Conservation (phyloP, 2,113 vertebrate species). For the Vanacampus margaritifer region DNA sequence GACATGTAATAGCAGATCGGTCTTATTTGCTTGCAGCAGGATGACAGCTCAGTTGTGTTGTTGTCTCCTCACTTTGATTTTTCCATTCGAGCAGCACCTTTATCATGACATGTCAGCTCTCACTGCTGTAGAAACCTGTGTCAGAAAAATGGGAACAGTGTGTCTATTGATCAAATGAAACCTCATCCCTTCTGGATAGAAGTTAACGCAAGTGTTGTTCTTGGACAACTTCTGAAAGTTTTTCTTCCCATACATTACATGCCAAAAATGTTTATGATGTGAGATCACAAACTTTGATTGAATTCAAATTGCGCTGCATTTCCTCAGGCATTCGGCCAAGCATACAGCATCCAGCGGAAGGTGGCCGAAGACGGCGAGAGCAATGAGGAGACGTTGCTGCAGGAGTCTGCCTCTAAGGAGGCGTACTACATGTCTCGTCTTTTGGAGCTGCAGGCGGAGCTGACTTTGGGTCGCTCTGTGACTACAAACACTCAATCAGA, state of each 20-base stretch:
- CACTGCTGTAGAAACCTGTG: slow-evolving; percentile 67
- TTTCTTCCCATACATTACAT: slow-evolving; percentile 16
- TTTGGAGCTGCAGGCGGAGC: slow-evolving; percentile 88
- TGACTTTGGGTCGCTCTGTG: slow-evolving; percentile 81
- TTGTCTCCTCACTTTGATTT: slow-evolving; percentile 51
- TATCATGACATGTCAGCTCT: slow-evolving; percentile 58
- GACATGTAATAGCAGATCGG: neutral
- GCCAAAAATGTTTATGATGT: slow-evolving; percentile 10
- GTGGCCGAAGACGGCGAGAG: slow-evolving; percentile 95
- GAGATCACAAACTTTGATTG: slow-evolving; percentile 10
- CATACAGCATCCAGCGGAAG: slow-evolving; percentile 94
- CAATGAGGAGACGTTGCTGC: slow-evolving; percentile 90
- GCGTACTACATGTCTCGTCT: slow-evolving; percentile 89
- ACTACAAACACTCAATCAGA: slow-evolving; percentile 86
- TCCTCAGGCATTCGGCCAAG: slow-evolving; percentile 91
- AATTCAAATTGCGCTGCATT: neutral
- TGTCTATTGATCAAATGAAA: slow-evolving; percentile 74
- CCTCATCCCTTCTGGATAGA: slow-evolving; percentile 49
- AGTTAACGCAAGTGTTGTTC: slow-evolving; percentile 35
- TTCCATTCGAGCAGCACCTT: slow-evolving; percentile 54
- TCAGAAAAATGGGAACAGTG: slow-evolving; percentile 73
- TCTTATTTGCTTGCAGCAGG: neutral
- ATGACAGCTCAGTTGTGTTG: slow-evolving; percentile 31
- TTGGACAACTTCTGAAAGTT: slow-evolving; percentile 15
- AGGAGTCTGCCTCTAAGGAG: slow-evolving; percentile 94